Conservation (phyloP, 2,113 vertebrate species). For the Ploceus nigricollis region DNA sequence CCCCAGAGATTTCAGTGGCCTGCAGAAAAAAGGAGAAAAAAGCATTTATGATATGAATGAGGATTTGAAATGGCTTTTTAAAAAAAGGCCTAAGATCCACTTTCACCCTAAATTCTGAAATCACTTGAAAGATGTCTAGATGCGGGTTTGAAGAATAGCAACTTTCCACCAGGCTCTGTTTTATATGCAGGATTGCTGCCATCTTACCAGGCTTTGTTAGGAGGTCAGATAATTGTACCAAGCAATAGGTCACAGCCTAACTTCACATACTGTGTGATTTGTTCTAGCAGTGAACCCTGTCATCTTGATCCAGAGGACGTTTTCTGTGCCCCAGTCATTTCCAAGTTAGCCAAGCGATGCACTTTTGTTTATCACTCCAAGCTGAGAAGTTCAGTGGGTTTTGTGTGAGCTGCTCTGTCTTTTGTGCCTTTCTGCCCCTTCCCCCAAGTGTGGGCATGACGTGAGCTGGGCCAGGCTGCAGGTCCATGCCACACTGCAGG, state of each 20-base stretch:
- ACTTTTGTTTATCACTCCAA: neutral
- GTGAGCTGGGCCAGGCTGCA: neutral
- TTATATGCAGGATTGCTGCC: neutral
- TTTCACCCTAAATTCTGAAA: constrained; percentile 55
- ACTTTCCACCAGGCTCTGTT: constrained; percentile 24
- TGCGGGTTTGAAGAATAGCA: constrained; percentile 46
- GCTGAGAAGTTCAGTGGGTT: neutral
- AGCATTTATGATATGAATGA: constrained; percentile 50
- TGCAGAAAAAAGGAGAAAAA: constrained; percentile 29
- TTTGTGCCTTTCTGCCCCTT: neutral
- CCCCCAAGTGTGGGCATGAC: neutral
- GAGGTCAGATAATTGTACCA: constrained; percentile 37
- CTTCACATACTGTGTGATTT: constrained; percentile 32
- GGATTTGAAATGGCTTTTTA: constrained; percentile 50
- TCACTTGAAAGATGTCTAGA: constrained; percentile 47
- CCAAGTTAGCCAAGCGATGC: neutral
- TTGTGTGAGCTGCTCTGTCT: neutral
- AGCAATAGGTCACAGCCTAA: neutral
- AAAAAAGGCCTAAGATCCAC: constrained; percentile 46
- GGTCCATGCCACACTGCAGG: neutral
- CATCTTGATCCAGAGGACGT: neutral
- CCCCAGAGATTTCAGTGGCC: constrained; percentile 45
- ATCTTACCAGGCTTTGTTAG: constrained; percentile 50
- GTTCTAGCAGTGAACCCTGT: neutral
- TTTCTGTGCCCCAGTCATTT: neutral